Percentiles rank a stretch among this genome's conserved stretches.
Conservation (phyloP, 2,888 invertebrate species). For the Drosophila ustulata region DNA sequence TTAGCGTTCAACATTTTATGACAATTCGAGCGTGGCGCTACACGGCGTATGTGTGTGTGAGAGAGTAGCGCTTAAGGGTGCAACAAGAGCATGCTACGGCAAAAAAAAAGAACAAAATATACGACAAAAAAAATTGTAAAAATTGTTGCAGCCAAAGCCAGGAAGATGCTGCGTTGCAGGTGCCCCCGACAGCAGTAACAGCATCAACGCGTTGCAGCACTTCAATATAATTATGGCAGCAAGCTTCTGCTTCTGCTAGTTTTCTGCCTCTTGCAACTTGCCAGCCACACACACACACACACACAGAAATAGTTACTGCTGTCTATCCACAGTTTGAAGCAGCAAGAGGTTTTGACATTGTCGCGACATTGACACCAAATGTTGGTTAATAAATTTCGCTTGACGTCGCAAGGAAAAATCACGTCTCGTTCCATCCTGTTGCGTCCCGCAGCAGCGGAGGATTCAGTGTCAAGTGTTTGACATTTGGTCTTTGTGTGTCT, state of each 20-base stretch:
- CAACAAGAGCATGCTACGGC: constrained; percentile 38
- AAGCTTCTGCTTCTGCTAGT: constrained; percentile 20
- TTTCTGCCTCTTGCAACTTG: constrained; percentile 15
- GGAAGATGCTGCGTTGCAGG: constrained; percentile 42
- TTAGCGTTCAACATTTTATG: constrained; percentile 81
- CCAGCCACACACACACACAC: constrained; percentile 3
- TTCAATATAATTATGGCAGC: constrained; percentile 79
- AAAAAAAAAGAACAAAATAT: neutral
- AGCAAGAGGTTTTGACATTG: constrained; percentile 66
- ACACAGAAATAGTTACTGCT: constrained; percentile 6
- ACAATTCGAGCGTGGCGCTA: constrained; percentile 76
- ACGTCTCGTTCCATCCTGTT: neutral
- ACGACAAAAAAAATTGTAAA: constrained; percentile 17
- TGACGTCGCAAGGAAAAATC: constrained; percentile 39
- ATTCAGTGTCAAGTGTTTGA: constrained; percentile 59
- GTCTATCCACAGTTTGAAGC: constrained; percentile 16
- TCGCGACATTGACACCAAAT: constrained; percentile 78
- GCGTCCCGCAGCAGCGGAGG: neutral
- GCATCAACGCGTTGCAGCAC: constrained; percentile 68
- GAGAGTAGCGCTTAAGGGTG: constrained; percentile 62
- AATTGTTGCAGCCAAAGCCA: constrained; percentile 19
- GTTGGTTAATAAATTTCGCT: constrained; percentile 69
- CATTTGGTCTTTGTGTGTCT: constrained; percentile 45
- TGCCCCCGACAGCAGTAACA: constrained; percentile 41
- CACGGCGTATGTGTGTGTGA: constrained; percentile 12